Evolutionary conservation across 2,113 vertebrate genomes (phyloP), one percentile per base, ranked within the genome.

Genomic region (Clupea harengus): DNA sequence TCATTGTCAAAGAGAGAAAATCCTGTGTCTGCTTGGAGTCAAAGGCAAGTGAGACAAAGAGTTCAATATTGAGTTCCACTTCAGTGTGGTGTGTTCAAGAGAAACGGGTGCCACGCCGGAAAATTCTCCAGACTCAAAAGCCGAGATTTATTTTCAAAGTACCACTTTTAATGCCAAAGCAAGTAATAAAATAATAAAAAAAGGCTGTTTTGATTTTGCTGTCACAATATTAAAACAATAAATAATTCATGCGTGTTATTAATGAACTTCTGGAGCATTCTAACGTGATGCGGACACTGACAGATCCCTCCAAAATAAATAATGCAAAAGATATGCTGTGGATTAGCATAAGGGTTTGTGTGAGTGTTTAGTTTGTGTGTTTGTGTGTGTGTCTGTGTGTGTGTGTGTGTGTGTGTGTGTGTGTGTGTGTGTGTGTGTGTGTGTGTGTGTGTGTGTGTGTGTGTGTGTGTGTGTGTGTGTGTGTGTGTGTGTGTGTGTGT

Each of bases 241-340:
- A 86, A 89, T 90, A 88, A 90, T 86, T 49, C 85, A 90, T 89
- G 67, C 39, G 0, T 49, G 86, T 89, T 90, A 89, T 89, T 90
- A 89, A 90, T 90, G 86, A 89, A 87, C 83, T 54, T 89, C 87
- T 85, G 88, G 85, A 87, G 47, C 67, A 81, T 39, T 80, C 84
- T 85, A 47, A 72, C 83, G 46, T 75, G 82, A 86, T 82, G 85
- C 82, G 32, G 18, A 64, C 82, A 81, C 72, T 78, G 72, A 78
- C 72, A 78, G 32, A 17, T 4, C 28, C 72, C 72, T 17, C 25
- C 5, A 32, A 39, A 39, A 78, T 78, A 78, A 78, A 78, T 78
- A 78, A 78, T 78, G 72, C 72, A 78, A 78, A 78, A 32, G 28
- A 78, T 78, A 78, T 39, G 72, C 72, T 32, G 72, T 32, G 11